Percentiles rank a stretch among this genome's conserved stretches.
Evolutionary conservation across 2,113 vertebrate genomes (phyloP).

Genomic region (Ochotona princeps): DNA sequence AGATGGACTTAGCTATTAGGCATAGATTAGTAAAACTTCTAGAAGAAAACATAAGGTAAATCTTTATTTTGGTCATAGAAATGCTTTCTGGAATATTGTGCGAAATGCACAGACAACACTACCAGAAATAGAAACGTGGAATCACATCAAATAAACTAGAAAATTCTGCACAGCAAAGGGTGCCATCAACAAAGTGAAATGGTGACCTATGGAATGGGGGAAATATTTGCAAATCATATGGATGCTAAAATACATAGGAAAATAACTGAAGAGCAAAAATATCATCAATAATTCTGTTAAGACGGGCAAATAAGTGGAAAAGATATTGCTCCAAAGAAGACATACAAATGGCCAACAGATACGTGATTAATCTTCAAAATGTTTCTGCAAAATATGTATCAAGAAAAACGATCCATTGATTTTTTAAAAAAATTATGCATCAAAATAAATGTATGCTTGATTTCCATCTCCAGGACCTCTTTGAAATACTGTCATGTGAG

Average conservation of each 20-base stretch:
- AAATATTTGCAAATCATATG: neutral
- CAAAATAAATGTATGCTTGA: too few species aligned
- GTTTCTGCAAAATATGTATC: too few species aligned
- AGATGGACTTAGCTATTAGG: neutral
- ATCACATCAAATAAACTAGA: neutral
- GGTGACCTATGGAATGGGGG: neutral
- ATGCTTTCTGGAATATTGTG: neutral
- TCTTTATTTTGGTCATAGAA: neutral
- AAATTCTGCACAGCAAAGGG: neutral
- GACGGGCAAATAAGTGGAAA: neutral
- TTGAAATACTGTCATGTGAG: too few species aligned
- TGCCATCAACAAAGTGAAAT: neutral
- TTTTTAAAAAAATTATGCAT: too few species aligned
- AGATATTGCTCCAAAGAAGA: neutral
- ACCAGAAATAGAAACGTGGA: neutral
- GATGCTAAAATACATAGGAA: neutral
- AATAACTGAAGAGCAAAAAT: neutral
- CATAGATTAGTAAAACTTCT: neutral
- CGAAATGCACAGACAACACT: neutral
- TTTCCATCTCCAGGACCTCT: too few species aligned
- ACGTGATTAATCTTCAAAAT: too few species aligned
- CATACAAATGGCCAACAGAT: neutral
- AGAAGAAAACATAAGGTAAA: neutral
- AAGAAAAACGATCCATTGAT: too few species aligned
- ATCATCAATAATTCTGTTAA: neutral